Percentiles rank a stretch among this genome's conserved stretches.
These are phyloP conservation scores for Tachuris rubrigastra DNA, from an alignment of 2,113 vertebrate species.

Conservation along the genomic window DNA sequence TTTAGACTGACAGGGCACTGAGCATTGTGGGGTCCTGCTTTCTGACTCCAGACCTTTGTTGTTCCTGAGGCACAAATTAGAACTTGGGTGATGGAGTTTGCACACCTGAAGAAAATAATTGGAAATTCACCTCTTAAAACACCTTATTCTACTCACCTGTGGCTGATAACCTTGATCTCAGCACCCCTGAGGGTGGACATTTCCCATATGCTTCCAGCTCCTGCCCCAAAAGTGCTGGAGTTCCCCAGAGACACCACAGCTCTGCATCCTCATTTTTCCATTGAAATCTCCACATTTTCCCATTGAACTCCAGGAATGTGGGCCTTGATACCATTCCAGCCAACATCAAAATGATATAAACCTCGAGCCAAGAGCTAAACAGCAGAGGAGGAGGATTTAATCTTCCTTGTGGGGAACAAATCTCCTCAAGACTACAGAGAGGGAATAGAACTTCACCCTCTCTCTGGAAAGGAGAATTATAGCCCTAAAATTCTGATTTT, in stretches of 20 bases:
- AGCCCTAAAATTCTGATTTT: neutral
- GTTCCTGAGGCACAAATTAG: neutral
- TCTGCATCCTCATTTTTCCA: neutral
- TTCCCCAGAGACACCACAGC: neutral
- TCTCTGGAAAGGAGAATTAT: neutral
- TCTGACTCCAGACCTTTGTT: neutral
- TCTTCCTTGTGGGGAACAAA: neutral
- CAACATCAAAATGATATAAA: neutral
- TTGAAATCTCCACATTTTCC: neutral
- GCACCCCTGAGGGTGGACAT: neutral
- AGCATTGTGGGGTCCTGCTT: neutral
- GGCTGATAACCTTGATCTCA: neutral
- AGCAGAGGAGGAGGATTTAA: neutral
- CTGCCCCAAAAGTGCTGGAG: neutral
- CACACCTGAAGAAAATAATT: neutral
- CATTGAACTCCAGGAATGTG: fast-evolving
- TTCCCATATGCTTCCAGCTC: neutral
- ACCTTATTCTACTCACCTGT: neutral
- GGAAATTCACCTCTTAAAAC: neutral
- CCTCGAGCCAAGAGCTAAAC: neutral
- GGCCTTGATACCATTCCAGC: neutral
- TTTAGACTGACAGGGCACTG: neutral
- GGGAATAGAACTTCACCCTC: neutral
- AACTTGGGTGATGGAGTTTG: neutral
- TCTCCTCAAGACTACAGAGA: neutral